Conservation (phyloP, 2,797 vertebrate genomes). For the Leuciscus waleckii region DNA sequence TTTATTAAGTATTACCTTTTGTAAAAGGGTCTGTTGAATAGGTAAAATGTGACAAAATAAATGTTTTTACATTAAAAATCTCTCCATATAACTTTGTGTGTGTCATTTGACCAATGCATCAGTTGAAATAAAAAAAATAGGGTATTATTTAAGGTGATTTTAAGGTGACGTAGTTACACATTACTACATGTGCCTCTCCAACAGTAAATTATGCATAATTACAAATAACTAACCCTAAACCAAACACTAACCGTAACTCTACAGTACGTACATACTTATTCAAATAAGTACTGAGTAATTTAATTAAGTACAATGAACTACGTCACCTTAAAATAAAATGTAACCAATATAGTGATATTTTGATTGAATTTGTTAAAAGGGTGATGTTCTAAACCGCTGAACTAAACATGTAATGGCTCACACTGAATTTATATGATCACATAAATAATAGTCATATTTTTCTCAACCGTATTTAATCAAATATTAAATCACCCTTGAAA, state of each 20-base stretch:
- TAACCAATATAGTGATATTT: neutral
- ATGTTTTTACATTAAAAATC: slow-evolving; percentile 83
- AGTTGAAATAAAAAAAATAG: neutral
- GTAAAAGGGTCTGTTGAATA: slow-evolving; percentile 88
- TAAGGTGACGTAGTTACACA: neutral
- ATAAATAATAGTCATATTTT: neutral
- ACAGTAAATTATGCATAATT: neutral
- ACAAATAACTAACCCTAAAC: too few relatives aligned
- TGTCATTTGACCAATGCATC: neutral
- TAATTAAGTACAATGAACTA: too few relatives aligned
- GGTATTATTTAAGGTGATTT: neutral
- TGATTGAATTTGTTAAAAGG: neutral
- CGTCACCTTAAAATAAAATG: neutral
- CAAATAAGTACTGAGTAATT: too few relatives aligned
- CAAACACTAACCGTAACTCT: too few relatives aligned
- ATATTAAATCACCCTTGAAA: neutral
- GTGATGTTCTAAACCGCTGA: neutral
- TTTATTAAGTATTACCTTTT: slow-evolving; percentile 88
- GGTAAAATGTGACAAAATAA: slow-evolving; percentile 91
- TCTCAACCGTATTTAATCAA: neutral
- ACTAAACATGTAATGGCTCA: neutral
- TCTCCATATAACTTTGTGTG: slow-evolving; percentile 5
- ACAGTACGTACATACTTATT: too few relatives aligned
- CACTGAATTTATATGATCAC: neutral
- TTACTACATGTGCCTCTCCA: neutral